A percentile compares a stretch with the other conserved stretches of the same genome.
Conservation (phyloP, 1,140 invertebrate species). For the Vanessa atalanta region DNA sequence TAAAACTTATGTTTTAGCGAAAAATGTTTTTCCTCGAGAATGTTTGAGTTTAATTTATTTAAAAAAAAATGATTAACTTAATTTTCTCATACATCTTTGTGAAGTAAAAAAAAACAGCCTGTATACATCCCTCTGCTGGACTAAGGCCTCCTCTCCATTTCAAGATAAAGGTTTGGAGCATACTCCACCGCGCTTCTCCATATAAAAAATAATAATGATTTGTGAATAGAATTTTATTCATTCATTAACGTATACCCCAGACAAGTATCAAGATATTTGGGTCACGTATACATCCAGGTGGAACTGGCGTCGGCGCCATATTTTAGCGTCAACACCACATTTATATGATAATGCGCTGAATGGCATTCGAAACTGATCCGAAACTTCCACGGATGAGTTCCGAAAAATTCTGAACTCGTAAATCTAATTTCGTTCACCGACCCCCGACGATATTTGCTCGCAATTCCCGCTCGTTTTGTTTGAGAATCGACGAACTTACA, state of each 20-base stretch:
- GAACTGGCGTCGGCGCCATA: conserved; percentile 51
- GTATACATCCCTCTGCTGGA: too few relatives aligned
- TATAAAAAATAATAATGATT: too few relatives aligned
- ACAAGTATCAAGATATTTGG: conserved; percentile 46
- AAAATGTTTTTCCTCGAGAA: too few relatives aligned
- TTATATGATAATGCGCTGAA: conserved; percentile 71
- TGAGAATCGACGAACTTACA: conserved; percentile 43
- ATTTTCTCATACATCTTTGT: too few relatives aligned
- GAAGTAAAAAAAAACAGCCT: too few relatives aligned
- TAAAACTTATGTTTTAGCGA: too few relatives aligned
- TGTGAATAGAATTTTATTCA: not conserved
- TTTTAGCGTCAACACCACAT: conserved; percentile 69
- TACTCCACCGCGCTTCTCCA: too few relatives aligned
- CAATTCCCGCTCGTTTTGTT: conserved; percentile 54
- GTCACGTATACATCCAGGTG: conserved; percentile 44
- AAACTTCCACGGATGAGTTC: conserved; percentile 55
- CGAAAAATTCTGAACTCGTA: conserved; percentile 63
- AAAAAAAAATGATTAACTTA: too few relatives aligned
- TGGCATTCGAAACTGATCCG: conserved; percentile 57
- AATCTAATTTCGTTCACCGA: conserved; percentile 63
- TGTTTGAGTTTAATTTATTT: too few relatives aligned
- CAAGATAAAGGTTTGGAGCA: too few relatives aligned
- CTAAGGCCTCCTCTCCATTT: too few relatives aligned
- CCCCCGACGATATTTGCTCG: conserved; percentile 60
- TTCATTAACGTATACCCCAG: conserved; percentile 25